Percentiles rank a stretch among this genome's conserved stretches.
These are phyloP conservation scores for Uromys caudimaculatus DNA, from an alignment of 2,797 vertebrate species.

Conservation along the genomic window DNA sequence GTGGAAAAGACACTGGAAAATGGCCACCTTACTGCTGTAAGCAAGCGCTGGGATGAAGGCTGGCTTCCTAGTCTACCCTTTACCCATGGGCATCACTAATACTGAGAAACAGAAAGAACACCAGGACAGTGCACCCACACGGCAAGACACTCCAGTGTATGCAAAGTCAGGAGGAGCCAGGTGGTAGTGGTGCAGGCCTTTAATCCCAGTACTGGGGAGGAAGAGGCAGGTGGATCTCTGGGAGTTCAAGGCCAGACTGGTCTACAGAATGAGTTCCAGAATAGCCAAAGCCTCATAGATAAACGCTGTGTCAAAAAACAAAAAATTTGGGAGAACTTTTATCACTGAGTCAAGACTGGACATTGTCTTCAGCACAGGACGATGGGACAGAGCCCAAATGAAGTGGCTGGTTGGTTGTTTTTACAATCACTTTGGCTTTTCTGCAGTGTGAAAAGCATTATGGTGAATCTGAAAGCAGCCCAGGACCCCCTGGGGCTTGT, in stretches of 20 bases:
- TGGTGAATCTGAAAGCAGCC: not conserved
- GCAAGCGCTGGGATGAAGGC: not conserved
- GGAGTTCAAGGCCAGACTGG: not conserved
- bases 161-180: not conserved
- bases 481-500: accelerated
- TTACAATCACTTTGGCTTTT: not conserved
- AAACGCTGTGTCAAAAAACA: not conserved
- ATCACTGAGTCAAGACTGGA: not conserved
- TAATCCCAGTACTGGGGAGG: not conserved
- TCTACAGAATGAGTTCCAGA: not conserved
- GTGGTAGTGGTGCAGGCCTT: not conserved
- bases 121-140: not conserved
- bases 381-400: not conserved
- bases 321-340: not conserved
- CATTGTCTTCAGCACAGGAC: not conserved
- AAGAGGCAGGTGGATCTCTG: not conserved
- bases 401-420: not conserved
- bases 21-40: not conserved
- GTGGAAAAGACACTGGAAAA: slow-evolving; percentile 11
- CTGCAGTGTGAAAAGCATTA: not conserved
- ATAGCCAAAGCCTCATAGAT: not conserved
- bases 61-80: not conserved
- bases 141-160: not conserved
- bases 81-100: not conserved
- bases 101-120: not conserved